Evolutionary conservation across 2,797 vertebrate genomes (phyloP), one percentile per base, ranked within the genome.

Genomic region (Pseudochirops corinnae): DNA sequence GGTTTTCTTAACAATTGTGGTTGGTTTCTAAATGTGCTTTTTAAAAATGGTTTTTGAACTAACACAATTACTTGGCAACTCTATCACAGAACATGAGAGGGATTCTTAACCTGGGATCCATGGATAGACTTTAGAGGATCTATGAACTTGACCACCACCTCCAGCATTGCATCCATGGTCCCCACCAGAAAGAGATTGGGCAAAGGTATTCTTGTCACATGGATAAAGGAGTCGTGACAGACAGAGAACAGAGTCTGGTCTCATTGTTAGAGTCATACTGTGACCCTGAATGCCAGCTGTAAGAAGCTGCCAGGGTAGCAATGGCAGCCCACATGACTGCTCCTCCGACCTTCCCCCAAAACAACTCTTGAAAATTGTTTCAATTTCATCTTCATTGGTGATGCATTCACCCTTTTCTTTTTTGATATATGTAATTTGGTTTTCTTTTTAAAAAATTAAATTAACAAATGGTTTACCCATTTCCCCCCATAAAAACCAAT

Each of bases 141-240:
- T 33, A 67, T 67, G 62, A n/a, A 67, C 99, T 99, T 99, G 93
- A 99, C 99, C 2, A 99, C 99, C 60, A 99, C 99, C 98, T 99
- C 99, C 0, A 99, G 99, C 90, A 99, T 99, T 28, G 99, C 99
- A 97, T 99, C 99, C 18, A 99, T 97, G 16, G 97, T 96, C 91
- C 97, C 97, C 7, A 99, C 93, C 91, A 99, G 94, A 90, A 98
- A 98, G 2, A 98, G 57, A 9, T 98, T 53, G 97, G 93, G 94
- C 97, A 95, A 39, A 98, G 99, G 96, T 96, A 99, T 26, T 98
- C 99, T 95, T 97, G 99, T 93, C 96, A 99, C 92, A 96, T 98
- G 98, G 90, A 98, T 98, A 58, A 98, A 97, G 1, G 97, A 98
- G 21, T 98, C 98, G 98, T 96, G 4, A 98, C 7, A 50, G 96